Evolutionary conservation across 2,888 invertebrate genomes (phyloP).

Genomic region (Anodontia alba): DNA sequence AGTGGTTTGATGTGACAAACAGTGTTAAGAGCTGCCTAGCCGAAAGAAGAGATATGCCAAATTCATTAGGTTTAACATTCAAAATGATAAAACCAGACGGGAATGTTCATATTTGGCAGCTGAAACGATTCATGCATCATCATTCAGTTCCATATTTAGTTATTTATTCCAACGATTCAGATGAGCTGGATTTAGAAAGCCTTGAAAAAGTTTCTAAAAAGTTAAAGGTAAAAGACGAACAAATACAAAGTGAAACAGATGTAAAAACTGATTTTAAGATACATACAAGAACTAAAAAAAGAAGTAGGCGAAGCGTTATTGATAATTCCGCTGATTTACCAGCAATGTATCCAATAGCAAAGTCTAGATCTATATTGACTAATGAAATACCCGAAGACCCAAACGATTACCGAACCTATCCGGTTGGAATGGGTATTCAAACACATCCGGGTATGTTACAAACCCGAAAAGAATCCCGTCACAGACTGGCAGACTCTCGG

Average conservation of each 20-base stretch:
- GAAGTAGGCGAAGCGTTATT: constrained; percentile 48
- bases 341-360: constrained; percentile 46
- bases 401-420: constrained; percentile 64
- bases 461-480: constrained; percentile 70
- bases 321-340: constrained; percentile 58
- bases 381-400: constrained; percentile 83
- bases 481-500: constrained; percentile 59
- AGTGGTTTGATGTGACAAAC: constrained; percentile 81
- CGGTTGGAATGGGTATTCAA: constrained; percentile 71
- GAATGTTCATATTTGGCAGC: constrained; percentile 64
- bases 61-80: constrained; percentile 80
- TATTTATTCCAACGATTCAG: constrained; percentile 83
- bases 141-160: constrained; percentile 83
- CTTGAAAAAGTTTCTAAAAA: constrained; percentile 67
- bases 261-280: constrained; percentile 33
- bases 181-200: constrained; percentile 76
- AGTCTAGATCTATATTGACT: constrained; percentile 76
- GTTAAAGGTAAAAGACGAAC: constrained; percentile 21
- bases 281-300: constrained; percentile 42
- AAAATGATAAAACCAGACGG: constrained; percentile 70
- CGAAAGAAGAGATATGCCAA: constrained; percentile 62
- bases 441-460: constrained; percentile 81
- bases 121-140: constrained; percentile 77
- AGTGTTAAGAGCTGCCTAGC: constrained; percentile 76
- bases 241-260: constrained; percentile 25